Conservation (phyloP, 2,113 vertebrate species). For the Raja brachyura region DNA sequence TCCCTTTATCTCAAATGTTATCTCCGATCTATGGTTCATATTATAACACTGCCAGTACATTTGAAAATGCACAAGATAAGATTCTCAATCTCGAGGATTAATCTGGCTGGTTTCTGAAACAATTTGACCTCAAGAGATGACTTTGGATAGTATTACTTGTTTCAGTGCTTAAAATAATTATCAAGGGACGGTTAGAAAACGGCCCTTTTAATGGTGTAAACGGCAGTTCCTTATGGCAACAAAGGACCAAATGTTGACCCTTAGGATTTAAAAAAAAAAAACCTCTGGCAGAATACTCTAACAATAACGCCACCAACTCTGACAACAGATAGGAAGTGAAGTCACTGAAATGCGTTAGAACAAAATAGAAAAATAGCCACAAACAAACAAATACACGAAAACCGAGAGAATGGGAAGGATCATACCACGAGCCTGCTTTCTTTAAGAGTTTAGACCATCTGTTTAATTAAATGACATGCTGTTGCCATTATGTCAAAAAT, state of each 20-base stretch:
- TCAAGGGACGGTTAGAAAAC: conserved; percentile 53
- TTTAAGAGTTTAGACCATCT: conserved; percentile 34
- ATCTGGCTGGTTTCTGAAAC: conserved; percentile 60
- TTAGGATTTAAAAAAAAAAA: conserved; percentile 42
- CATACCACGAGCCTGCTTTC: conserved; percentile 19
- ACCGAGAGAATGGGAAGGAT: conserved; percentile 20
- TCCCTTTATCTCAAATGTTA: conserved; percentile 51
- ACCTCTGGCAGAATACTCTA: conserved; percentile 42
- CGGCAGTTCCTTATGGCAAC: conserved; percentile 53
- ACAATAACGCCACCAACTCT: conserved; percentile 40
- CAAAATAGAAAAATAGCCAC: conserved; percentile 17
- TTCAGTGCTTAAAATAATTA: conserved; percentile 57
- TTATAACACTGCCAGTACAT: conserved; percentile 63
- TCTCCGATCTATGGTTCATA: conserved; percentile 58
- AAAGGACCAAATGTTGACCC: conserved; percentile 44
- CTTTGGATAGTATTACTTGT: conserved; percentile 64
- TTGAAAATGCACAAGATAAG: conserved; percentile 62
- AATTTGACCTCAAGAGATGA: conserved; percentile 62
- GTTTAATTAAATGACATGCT: conserved; percentile 33
- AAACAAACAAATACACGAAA: conserved; percentile 26
- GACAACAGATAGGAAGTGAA: conserved; percentile 31
- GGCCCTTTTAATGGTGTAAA: conserved; percentile 50
- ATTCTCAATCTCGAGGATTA: conserved; percentile 72
- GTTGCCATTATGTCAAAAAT: neutral
- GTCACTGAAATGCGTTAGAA: conserved; percentile 8